Evolutionary conservation across 2,797 vertebrate species (phyloP), one percentile per base, ranked within the genome.

Genomic region (Microhierax caerulescens): DNA sequence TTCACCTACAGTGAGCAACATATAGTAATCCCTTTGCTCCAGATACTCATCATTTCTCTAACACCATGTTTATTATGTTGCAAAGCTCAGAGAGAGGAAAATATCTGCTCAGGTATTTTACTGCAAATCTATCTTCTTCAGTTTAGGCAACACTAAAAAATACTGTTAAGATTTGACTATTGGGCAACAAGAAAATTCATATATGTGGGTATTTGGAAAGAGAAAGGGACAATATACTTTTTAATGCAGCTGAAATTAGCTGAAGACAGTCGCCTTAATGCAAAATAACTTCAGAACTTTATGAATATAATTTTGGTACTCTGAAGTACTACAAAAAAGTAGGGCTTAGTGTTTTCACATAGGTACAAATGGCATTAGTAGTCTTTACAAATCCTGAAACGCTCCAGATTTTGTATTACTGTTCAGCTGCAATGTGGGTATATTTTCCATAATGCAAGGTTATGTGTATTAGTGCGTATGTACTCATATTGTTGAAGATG

Each of bases 301-400:
- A 43, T 43, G 41, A 43, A 43, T 43, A 43, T 43, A 43, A 43
- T 43, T 43, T 19, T 43, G 17, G 41, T 43, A 43, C 41, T 43
- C 41, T 43, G 41, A 43, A 43, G 41, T 43, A 43, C 41, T 41
- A 41, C 37, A 43, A 43, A 43, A 34, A 68, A 85, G n/a, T 2
- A 63, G 76, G 86, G 36, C 48, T 85, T 73, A 25, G 39, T 72
- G 13, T 73, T 94, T 79, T 86, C 34, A 53, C 53, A 73, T 24
- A 88, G 28, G 8, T 88, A 56, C 70, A 79, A 86, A 94, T 57
- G 14, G 13, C 32, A 60, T 72, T 83, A 86, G 11, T 50, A 85
- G n/a, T 68, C 45, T 94, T 93, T 69, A 34, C 39, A 94, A 93
- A 81, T 76, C 73, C 90, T 67, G n/a, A 90, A 82, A 74, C 56